A percentile compares a stretch with the other conserved stretches of the same genome.
Evolutionary conservation across 2,797 vertebrate genomes (phyloP).

Genomic region (Gymnopithys bicolor): DNA sequence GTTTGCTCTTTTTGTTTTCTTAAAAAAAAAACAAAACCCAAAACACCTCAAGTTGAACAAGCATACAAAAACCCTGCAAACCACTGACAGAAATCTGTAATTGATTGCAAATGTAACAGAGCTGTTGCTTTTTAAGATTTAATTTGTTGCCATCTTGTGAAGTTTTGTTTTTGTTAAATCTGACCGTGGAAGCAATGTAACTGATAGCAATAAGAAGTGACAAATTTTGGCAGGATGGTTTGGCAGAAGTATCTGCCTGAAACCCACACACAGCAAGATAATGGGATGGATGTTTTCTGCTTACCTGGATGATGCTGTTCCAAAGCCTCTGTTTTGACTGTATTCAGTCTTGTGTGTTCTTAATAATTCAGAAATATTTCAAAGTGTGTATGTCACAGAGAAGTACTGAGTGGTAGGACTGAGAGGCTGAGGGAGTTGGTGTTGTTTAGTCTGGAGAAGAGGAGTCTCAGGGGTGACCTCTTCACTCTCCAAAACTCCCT

Average conservation of each 20-base stretch:
- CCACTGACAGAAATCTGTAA: not conserved
- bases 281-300: not conserved
- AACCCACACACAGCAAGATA: not conserved
- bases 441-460: too few species aligned
- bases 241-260: not conserved
- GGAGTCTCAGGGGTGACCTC: too few species aligned
- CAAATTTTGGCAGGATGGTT: not conserved
- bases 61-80: rapidly evolving
- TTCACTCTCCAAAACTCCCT: too few species aligned
- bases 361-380: not conserved
- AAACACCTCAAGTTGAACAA: not conserved
- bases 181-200: not conserved
- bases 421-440: too few species aligned
- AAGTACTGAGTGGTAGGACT: not conserved
- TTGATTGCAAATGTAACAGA: not conserved
- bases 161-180: not conserved
- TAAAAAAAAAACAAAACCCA: not conserved
- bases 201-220: not conserved
- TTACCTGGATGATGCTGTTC: not conserved
- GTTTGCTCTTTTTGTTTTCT: not conserved
- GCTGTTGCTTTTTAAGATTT: not conserved
- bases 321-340: not conserved
- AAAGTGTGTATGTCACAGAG: not conserved
- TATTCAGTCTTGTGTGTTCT: not conserved
- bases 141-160: not conserved